Percentiles rank a stretch among this genome's conserved stretches.
Conservation (phyloP, 2,797 vertebrate species). For the Echiichthys vipera region DNA sequence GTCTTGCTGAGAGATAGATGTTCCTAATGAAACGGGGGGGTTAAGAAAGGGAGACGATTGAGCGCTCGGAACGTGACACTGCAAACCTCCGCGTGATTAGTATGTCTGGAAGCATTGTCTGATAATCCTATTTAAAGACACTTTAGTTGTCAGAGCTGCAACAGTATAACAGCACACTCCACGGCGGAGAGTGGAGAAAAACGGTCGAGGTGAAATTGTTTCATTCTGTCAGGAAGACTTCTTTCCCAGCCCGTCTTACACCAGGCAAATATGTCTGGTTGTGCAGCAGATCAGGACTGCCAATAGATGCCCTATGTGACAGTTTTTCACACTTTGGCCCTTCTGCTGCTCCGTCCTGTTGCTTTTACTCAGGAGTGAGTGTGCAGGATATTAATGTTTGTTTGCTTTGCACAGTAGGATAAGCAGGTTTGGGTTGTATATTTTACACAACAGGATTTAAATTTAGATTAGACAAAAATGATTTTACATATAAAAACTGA, state of each 20-base stretch:
- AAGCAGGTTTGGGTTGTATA: not conserved
- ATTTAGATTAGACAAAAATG: not conserved
- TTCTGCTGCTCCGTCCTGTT: not conserved
- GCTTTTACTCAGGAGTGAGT: not conserved
- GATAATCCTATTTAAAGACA: constrained; percentile 81
- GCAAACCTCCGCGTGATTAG: constrained; percentile 71
- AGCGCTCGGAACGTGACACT: constrained; percentile 69
- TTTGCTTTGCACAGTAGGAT: not conserved
- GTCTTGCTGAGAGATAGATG: constrained; percentile 64
- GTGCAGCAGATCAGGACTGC: not conserved
- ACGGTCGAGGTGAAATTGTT: constrained; percentile 40
- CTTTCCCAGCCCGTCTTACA: constrained; percentile 6
- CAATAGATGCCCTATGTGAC: not conserved
- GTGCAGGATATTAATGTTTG: not conserved
- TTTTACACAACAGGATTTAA: not conserved
- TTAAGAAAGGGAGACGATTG: constrained; percentile 52
- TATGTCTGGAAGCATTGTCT: constrained; percentile 54
- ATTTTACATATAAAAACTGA: not conserved
- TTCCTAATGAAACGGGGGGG: constrained; percentile 55
- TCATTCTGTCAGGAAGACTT: constrained; percentile 43
- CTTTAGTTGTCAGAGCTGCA: constrained; percentile 68
- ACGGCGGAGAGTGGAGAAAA: constrained; percentile 5
- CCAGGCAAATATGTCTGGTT: not conserved
- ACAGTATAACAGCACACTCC: constrained; percentile 55
- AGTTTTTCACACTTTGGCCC: not conserved